Evolutionary conservation across 2,888 invertebrate genomes (phyloP).

Genomic region (Hypolimnas misippus): DNA sequence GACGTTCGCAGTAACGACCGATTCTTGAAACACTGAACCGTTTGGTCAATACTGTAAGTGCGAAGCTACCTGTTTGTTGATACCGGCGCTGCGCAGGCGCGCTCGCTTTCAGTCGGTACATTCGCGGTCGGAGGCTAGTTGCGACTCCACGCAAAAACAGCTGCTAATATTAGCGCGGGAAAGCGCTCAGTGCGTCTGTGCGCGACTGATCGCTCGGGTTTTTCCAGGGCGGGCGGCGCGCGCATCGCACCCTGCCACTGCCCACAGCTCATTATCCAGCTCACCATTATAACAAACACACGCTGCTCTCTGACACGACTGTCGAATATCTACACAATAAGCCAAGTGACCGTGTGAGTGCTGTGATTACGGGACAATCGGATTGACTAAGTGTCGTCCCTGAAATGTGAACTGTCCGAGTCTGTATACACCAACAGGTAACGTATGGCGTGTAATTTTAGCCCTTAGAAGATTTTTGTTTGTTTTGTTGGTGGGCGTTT

Average conservation of each 20-base stretch:
- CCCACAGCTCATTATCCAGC: slow-evolving; percentile 14
- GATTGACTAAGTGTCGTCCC: slow-evolving; percentile 14
- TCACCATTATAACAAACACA: slow-evolving; percentile 17
- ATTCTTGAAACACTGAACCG: slow-evolving; percentile 42
- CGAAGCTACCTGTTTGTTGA: slow-evolving; percentile 58
- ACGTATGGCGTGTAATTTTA: slow-evolving; percentile 10
- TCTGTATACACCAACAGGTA: slow-evolving; percentile 17
- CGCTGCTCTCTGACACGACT: slow-evolving; percentile 9
- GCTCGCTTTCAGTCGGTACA: slow-evolving; percentile 43
- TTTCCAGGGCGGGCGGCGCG: slow-evolving; percentile 79
- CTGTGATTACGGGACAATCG: slow-evolving; percentile 3
- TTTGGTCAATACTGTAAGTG: slow-evolving; percentile 60
- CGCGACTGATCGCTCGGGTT: slow-evolving; percentile 48
- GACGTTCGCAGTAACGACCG: slow-evolving; percentile 13
- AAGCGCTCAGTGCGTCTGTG: slow-evolving; percentile 47
- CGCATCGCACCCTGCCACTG: slow-evolving; percentile 52
- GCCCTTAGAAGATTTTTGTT: slow-evolving; percentile 5
- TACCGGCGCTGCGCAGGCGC: slow-evolving; percentile 64
- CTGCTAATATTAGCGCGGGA: slow-evolving; percentile 66
- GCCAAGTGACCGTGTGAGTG: slow-evolving; percentile 25
- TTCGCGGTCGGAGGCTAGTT: slow-evolving; percentile 58
- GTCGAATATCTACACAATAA: background rate
- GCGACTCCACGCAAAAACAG: slow-evolving; percentile 59
- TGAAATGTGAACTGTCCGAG: slow-evolving; percentile 23
- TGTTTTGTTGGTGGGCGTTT: slow-evolving; percentile 10